Conservation (phyloP, 2,797 vertebrate genomes). For the Coendou prehensilis region DNA sequence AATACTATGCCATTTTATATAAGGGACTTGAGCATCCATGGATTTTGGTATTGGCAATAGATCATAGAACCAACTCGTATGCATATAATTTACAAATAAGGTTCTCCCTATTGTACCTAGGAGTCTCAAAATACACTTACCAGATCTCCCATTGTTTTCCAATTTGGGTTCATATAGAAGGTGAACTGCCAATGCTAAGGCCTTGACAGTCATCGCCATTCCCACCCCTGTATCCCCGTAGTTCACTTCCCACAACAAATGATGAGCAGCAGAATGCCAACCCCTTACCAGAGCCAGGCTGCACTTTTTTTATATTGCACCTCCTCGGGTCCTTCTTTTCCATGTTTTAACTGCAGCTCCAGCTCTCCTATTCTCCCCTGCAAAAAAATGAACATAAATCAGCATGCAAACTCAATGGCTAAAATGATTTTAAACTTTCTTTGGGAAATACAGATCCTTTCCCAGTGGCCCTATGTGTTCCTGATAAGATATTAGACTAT, state of each 20-base stretch:
- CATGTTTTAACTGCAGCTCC: slow-evolving; percentile 95
- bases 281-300: slow-evolving; percentile 96
- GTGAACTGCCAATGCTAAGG: slow-evolving; percentile 38
- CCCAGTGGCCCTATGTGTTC: not conserved
- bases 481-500: not conserved
- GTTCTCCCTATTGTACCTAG: not conserved
- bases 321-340: slow-evolving; percentile 92
- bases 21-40: not conserved
- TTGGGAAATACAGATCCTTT: slow-evolving; percentile 67
- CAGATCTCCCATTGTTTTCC: not conserved
- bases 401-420: slow-evolving; percentile 2
- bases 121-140: not conserved
- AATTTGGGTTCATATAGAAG: not conserved
- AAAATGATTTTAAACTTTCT: slow-evolving; percentile 51
- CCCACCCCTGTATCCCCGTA: not conserved
- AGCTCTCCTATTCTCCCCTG: slow-evolving; percentile 96
- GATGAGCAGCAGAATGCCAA: not conserved
- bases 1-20: not conserved
- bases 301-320: slow-evolving; percentile 94
- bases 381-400: slow-evolving; percentile 73
- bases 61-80: not conserved
- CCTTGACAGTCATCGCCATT: slow-evolving; percentile 17
- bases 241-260: not conserved
- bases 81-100: not conserved
- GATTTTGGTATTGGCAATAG: not conserved